Base-by-base conservation (phyloP, 2,797 vertebrate genomes). In the Poecilia velifera region DNA sequence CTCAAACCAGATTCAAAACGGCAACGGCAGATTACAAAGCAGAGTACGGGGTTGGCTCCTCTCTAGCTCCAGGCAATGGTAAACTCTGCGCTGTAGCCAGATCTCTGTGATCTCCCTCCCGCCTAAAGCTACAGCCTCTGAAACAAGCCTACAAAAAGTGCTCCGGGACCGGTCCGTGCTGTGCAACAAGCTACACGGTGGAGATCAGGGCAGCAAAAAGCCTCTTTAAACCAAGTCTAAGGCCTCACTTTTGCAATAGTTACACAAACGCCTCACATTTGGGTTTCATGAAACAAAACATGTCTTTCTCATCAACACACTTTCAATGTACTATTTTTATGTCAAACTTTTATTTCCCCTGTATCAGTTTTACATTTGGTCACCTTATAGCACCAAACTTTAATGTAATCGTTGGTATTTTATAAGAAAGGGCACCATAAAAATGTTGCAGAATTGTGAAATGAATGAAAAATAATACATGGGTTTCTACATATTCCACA, bases 11-110 rank as follows among this genome's bases (percentile, higher is more conserved):
- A 68, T 76, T 88, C 75, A 77, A 79, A 82, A 83, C 55, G 0
- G 7, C 10, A 72, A 74, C 47, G 72, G 62, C 59, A 62, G 41
- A 74, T 84, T 64, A 77, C 43, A 79, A 84, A 90, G 80, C 76
- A 59, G n/a, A 76, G 80, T 68, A 79, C 34, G 72, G 74, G 41
- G 68, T 77, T 46, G 18, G 64, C 39, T 81, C 57, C 72, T 76
- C 81, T 88, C 75, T 86, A 76, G 80, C 89, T 88, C 43, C 77
- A 86, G 90, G 88, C 82, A 13, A 87, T 80, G 70, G 77, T 87
- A 83, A 89, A 90, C 82, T 85, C 80, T 73, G 83, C 79, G 72
- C 86, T 84, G 75, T 66, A 79, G 86, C 82, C 77, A 81, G 39
- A 88, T 86, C 79, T 76, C 80, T 86, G 79, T 88, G 87, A 90